Evolutionary conservation across 2,888 invertebrate species (phyloP).

Genomic region (Magallana nippona): DNA sequence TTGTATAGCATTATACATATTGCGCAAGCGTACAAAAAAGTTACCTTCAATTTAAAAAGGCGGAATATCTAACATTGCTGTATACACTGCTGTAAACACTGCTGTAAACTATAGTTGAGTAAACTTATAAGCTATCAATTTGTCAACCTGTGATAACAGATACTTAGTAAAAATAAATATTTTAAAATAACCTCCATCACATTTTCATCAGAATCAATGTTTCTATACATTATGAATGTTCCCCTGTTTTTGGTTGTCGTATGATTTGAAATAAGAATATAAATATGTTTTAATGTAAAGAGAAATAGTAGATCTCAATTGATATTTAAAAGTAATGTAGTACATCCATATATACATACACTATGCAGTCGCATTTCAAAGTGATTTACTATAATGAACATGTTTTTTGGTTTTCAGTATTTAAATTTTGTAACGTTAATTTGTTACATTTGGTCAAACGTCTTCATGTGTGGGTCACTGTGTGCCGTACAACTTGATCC

Average conservation of each 20-base stretch:
- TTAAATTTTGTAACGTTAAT: not conserved
- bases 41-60: too few species aligned
- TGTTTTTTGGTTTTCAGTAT: not conserved
- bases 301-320: too few species aligned
- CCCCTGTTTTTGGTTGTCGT: conserved; percentile 32
- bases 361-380: too few species aligned
- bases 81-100: too few species aligned
- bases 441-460: conserved; percentile 30
- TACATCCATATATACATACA: not conserved
- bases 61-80: too few species aligned
- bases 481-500: conserved; percentile 23
- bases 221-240: conserved; percentile 28
- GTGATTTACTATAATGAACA: not conserved
- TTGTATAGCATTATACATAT: not conserved
- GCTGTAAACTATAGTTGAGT: not conserved
- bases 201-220: not conserved
- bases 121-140: not conserved
- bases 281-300: not conserved
- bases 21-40: not conserved
- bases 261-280: not conserved
- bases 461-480: conserved; percentile 33
- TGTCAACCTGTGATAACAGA: not conserved
- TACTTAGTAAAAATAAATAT: not conserved
- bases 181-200: not conserved
- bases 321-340: not conserved